Evolutionary conservation across 2,888 invertebrate genomes (phyloP), one percentile per base, ranked within the genome.

Genomic region (Sinopyrophorus schimmeli): DNA sequence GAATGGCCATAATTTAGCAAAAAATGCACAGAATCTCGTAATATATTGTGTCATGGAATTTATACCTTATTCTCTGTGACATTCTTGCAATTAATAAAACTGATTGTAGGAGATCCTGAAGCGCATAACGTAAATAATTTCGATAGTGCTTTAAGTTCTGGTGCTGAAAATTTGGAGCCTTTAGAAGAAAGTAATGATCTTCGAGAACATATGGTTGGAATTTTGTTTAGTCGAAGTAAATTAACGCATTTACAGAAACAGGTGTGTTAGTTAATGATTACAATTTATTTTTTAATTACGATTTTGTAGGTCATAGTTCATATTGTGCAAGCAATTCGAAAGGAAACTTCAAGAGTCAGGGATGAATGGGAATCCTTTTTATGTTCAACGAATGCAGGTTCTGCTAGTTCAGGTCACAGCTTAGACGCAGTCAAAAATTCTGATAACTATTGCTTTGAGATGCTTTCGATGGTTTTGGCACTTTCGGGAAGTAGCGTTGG

Each of bases 401-500:
- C 71, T 3, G 66, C 54, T 6, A 61, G 58, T 47, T 66, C 67
- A 5, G 64, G 65, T 18, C 62, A 67, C 32, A 76, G 76, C 52
- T 75, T 76, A 40, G 78, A 78, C 56, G 64, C 72, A 12, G 70
- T 71, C 2, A 80, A 79, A 66, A 75, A 76, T 47, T 76, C 79
- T 1, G 96, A 97, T 71, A 92, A 92, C n/a, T 97, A 95, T 72
- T 96, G 96, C 75, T 97, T 96, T 69, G 96, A 97, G 77, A 92
- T 97, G 91, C 76, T 97, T 12, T 94, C 94, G 3, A 88, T 96
- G 88, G 95, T 92, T 34, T 72, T 95, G 61, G 96, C 97, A 0
- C 74, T 97, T 26, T 95, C 94, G n/a, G 96, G 96, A 2, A 95
- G 94, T 60, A 82, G 86, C 0, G 92, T 95, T 0, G 96, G 96